These are phyloP conservation scores for Peromyscus nudipes DNA, from an alignment of 2,797 vertebrate genomes.

Conservation along the genomic window DNA sequence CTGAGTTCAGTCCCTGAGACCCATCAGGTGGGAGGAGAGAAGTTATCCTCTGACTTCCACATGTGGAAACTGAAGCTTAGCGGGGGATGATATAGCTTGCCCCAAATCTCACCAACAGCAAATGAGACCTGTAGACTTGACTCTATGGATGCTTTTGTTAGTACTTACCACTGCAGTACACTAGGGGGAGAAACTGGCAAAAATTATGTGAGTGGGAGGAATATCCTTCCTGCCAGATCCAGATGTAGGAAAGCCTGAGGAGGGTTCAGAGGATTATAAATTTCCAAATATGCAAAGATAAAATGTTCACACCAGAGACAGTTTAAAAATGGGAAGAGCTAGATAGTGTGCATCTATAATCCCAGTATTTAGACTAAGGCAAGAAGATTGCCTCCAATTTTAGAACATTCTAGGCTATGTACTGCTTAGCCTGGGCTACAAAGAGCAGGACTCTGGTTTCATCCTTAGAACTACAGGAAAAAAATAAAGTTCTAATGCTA, in stretches of 20 bases:
- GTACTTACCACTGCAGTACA: constrained; percentile 8
- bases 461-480: background rate
- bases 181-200: background rate
- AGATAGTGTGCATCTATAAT: too few relatives aligned
- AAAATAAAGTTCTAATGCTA: background rate
- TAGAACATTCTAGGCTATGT: background rate
- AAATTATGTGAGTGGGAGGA: constrained; percentile 11
- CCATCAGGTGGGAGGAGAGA: background rate
- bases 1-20: background rate
- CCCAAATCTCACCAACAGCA: background rate
- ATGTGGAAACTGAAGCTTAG: constrained; percentile 2
- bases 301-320: background rate
- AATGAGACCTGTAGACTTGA: background rate
- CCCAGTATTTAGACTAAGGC: background rate
- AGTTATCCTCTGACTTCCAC: background rate
- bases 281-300: constrained; percentile 5
- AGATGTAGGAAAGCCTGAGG: background rate
- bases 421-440: background rate
- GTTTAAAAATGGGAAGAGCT: background rate
- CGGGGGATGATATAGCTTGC: background rate
- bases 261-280: background rate
- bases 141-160: background rate
- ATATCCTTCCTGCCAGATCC: background rate
- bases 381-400: background rate
- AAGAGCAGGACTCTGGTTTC: background rate